Evolutionary conservation across 2,797 vertebrate species (phyloP).

Genomic region (Merluccius polli): DNA sequence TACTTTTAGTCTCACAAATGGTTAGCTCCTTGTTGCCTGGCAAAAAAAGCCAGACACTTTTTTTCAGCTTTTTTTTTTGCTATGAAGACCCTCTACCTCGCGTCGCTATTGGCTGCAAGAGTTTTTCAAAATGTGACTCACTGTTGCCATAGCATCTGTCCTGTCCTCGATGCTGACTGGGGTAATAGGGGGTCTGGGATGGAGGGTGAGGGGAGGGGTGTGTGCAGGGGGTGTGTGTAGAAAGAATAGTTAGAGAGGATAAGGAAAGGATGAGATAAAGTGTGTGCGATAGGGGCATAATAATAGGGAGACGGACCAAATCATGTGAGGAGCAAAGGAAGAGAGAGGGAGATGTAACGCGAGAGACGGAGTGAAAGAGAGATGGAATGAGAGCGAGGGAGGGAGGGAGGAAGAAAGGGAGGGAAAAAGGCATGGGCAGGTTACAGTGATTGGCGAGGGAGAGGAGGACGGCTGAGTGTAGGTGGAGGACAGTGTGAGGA

Average conservation of each 20-base stretch:
- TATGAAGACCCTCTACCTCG: constrained; percentile 28
- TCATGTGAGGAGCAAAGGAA: neutral
- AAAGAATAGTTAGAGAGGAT: neutral
- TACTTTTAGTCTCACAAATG: neutral
- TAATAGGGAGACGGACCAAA: neutral
- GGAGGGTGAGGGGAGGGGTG: neutral
- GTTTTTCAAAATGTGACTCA: constrained; percentile 29
- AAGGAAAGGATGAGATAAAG: neutral
- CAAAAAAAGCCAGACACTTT: constrained; percentile 24
- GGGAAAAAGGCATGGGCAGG: neutral
- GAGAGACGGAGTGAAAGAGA: neutral
- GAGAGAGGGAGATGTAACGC: neutral
- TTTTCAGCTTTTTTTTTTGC: neutral
- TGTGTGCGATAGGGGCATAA: neutral
- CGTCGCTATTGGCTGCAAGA: constrained; percentile 33
- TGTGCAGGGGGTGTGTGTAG: neutral
- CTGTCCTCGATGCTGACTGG: constrained; percentile 21
- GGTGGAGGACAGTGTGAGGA: neutral
- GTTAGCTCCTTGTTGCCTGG: constrained; percentile 33
- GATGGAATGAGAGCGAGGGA: neutral
- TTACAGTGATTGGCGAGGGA: neutral
- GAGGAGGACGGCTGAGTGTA: neutral
- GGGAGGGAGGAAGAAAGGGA: neutral
- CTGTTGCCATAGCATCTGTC: constrained; percentile 36
- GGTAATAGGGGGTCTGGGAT: neutral